phyloP scores from a whole-genome alignment of 2,797 vertebrate species.

The Myripristis jacobus region DNA sequence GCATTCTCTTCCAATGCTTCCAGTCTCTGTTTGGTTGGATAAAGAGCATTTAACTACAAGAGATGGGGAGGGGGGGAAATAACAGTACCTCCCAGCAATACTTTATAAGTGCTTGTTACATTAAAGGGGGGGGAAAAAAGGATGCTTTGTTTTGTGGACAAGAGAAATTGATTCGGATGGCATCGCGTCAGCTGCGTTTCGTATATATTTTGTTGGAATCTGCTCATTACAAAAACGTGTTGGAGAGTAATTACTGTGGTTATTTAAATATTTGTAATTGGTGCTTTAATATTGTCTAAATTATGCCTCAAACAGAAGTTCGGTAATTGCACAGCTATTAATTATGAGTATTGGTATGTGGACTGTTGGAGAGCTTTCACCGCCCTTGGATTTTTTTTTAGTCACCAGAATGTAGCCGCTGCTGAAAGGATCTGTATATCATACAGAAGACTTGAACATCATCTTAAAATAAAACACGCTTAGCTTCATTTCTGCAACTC shows the following conservation, averaged over 20 bases:
- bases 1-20: slow-evolving; percentile 60
- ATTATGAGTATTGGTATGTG: not conserved
- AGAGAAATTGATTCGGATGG: slow-evolving; percentile 20
- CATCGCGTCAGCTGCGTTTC: not conserved
- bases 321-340: not conserved
- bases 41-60: slow-evolving; percentile 62
- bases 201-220: not conserved
- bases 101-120: slow-evolving; percentile 34
- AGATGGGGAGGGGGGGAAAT: slow-evolving; percentile 37
- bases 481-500: not conserved
- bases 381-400: not conserved
- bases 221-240: not conserved
- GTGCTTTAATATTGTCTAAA: slow-evolving; percentile 20
- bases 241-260: slow-evolving; percentile 10
- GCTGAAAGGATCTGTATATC: not conserved
- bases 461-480: not conserved
- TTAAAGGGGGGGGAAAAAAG: slow-evolving; percentile 11
- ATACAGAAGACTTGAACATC: not conserved
- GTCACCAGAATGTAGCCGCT: not conserved
- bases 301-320: not conserved
- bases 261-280: slow-evolving; percentile 10
- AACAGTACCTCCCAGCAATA: slow-evolving; percentile 39
- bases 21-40: slow-evolving; percentile 66
- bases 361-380: not conserved
- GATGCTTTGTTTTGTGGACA: slow-evolving; percentile 27